Evolutionary conservation across 1,140 invertebrate species (phyloP).

Genomic region (Leucophenga varia): DNA sequence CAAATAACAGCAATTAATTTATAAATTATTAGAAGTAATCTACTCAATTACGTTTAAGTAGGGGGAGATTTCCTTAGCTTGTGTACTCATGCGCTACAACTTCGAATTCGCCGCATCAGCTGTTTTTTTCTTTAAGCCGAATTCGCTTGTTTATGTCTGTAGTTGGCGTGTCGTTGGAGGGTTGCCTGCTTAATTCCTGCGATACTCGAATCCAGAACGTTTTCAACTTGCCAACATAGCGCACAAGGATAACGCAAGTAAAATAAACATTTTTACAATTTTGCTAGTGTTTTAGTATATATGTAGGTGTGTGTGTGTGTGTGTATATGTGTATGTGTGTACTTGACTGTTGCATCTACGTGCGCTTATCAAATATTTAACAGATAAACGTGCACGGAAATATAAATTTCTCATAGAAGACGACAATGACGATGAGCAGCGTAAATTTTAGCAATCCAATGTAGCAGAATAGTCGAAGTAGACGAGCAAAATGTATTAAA

Average conservation of each 20-base stretch:
- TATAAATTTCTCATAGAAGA: too few species aligned
- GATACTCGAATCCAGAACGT: conserved; percentile 24
- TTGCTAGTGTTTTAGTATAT: conserved; percentile 1
- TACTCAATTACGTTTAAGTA: conserved; percentile 11
- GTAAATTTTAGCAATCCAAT: conserved; percentile 28
- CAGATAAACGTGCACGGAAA: too few species aligned
- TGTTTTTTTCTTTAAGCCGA: too few species aligned
- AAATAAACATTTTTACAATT: conserved; percentile 4
- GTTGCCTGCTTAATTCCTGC: too few species aligned
- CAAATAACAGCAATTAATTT: conserved; percentile 15
- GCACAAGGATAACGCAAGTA: conserved; percentile 36
- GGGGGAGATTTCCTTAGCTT: not conserved
- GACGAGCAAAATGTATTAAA: too few species aligned
- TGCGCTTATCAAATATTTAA: conserved; percentile 38
- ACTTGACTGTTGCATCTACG: conserved; percentile 15
- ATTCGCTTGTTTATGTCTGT: conserved; percentile 25
- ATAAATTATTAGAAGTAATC: too few species aligned
- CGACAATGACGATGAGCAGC: conserved; percentile 23
- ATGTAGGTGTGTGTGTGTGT: not conserved
- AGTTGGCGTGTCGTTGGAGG: conserved; percentile 5
- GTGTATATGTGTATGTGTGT: not conserved
- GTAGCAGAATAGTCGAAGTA: not conserved
- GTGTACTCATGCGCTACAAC: not conserved
- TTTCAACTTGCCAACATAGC: conserved; percentile 18
- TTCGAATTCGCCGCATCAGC: conserved; percentile 7